Evolutionary conservation across 2,888 invertebrate species (phyloP).

Genomic region (Watsonalla cultraria): DNA sequence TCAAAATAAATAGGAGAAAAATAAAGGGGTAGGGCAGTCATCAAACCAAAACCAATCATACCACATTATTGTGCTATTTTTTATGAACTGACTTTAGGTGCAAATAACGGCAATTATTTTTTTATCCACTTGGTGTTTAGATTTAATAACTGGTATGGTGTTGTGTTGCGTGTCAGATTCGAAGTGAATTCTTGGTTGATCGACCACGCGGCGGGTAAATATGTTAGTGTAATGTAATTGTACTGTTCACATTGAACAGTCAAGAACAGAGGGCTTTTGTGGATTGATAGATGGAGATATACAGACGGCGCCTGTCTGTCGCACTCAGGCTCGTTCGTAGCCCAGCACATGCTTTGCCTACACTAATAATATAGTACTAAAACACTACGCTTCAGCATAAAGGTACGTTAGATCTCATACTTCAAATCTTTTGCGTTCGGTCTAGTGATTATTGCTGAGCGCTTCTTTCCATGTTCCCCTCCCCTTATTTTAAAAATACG

Average conservation of each 20-base stretch:
- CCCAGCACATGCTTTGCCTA: constrained; percentile 5
- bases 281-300: constrained; percentile 20
- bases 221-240: constrained; percentile 35
- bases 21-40: no score
- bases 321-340: constrained; percentile 10
- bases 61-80: background rate
- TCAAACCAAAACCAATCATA: no score
- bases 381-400: background rate
- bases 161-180: background rate
- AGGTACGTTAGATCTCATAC: no score
- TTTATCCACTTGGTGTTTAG: background rate
- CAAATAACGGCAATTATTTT: background rate
- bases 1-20: no score
- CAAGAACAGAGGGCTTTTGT: constrained; percentile 64
- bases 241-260: constrained; percentile 40
- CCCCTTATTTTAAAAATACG: no score
- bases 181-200: constrained; percentile 22
- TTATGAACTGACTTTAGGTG: constrained; percentile 3
- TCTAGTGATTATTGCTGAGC: no score
- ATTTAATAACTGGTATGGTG: background rate
- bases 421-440: no score
- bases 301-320: constrained; percentile 49
- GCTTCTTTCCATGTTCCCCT: no score
- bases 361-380: constrained; percentile 12
- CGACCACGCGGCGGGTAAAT: constrained; percentile 26